A percentile compares a stretch with the other conserved stretches of the same genome.
Evolutionary conservation across 2,888 invertebrate species (phyloP).

Genomic region (Apotomis betuletana): DNA sequence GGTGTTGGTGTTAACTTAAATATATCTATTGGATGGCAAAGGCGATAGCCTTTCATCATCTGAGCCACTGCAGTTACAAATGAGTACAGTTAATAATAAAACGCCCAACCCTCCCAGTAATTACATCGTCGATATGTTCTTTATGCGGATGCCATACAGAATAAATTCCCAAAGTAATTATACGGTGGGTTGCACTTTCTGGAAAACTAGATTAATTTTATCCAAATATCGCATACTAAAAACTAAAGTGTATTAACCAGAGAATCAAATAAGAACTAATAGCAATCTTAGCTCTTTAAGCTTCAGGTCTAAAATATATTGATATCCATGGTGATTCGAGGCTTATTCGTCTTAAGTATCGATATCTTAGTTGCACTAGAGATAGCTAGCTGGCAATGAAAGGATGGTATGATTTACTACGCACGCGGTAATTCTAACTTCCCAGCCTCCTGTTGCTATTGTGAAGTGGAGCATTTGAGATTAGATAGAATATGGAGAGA

Average conservation of each 20-base stretch:
- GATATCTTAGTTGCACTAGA: conserved; percentile 28
- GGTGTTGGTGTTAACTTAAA: no score
- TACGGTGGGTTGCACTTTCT: neutral
- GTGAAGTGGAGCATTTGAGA: conserved; percentile 17
- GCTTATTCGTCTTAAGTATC: conserved; percentile 6
- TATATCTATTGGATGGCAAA: no score
- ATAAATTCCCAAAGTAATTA: neutral
- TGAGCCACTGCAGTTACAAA: neutral
- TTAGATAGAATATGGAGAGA: conserved; percentile 4
- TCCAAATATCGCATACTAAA: neutral
- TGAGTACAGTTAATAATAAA: neutral
- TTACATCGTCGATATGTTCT: neutral
- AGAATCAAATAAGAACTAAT: neutral
- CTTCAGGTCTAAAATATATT: conserved; percentile 4
- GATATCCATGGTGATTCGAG: neutral
- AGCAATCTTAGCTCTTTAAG: neutral
- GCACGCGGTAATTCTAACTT: conserved; percentile 20
- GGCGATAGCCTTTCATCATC: neutral
- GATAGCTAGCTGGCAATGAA: conserved; percentile 26
- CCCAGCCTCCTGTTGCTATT: conserved; percentile 30
- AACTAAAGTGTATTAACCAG: conserved; percentile 1
- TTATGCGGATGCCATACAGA: neutral
- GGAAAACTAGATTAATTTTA: conserved; percentile 13
- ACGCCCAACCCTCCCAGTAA: neutral
- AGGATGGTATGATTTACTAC: conserved; percentile 32